Evolutionary conservation across 1,140 invertebrate species (phyloP), one percentile per base, ranked within the genome.

Genomic region (Drosophila triauraria): DNA sequence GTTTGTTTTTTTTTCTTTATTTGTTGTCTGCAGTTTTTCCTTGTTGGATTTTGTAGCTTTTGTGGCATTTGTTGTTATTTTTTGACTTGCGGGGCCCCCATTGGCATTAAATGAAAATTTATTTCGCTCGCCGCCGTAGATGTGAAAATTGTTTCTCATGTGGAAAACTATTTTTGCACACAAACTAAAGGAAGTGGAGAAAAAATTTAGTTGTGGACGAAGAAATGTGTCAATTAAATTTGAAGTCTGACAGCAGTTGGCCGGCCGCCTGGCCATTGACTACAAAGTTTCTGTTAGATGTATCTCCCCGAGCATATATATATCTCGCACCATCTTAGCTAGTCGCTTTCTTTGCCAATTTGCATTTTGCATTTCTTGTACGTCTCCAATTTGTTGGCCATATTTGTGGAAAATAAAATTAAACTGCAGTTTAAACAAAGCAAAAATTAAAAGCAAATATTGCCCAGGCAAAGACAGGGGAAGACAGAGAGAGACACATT

Each of bases 381-480:
- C 64, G 59, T 82, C 65, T 79, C 67, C 84, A 86, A 86, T 87
- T 87, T 87, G 82, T 80, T 80, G 75, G 75, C 71, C 81, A 82
- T 90, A 91, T 90, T 91, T 90, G 78, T 90, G 81, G 75, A 90
- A 90, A 90, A 90, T 90, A 90, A 85, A 85, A 90, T 90, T 90
- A 90, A 90, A 91, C 86, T 90, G 82, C 86, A 90, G 86, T 91
- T 90, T 90, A 90, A 90, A 90, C 85, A 90, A 90, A 85, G 86
- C 85, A 85, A 90, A 90, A 90, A 90, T 90, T 90, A 90, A 90
- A 90, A 91, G 71, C 81, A 90, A 90, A 90, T 90, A 90, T 90
- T 90, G 83, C 75, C 80, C 48, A 23, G 70, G 40, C 70, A 82
- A 51, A 65, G 59, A 77, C 51, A 63, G 20, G 48, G 67, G 25